A percentile compares a stretch with the other conserved stretches of the same genome.
Conservation (phyloP, 2,113 vertebrate genomes). For the Lipophrys pholis region DNA sequence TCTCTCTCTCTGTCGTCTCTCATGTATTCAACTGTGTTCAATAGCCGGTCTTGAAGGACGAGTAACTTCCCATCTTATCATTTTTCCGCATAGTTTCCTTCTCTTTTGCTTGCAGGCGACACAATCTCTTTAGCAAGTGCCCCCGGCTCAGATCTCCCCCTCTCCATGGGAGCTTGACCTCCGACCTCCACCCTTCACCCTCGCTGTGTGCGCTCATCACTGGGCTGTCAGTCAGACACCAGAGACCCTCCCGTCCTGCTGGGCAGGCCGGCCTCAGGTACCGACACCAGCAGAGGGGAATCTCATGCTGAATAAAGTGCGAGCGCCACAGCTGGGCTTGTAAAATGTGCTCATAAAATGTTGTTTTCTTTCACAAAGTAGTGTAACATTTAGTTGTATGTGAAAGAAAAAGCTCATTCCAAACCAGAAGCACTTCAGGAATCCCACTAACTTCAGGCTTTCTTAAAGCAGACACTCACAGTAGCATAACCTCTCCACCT, state of each 20-base stretch:
- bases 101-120: background rate
- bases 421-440: slow-evolving; percentile 12
- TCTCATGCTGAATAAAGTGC: background rate
- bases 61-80: background rate
- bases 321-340: background rate
- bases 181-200: slow-evolving; percentile 75
- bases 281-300: slow-evolving; percentile 42
- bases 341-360: too few species aligned
- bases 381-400: too few species aligned
- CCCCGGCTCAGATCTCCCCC: slow-evolving; percentile 27
- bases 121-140: slow-evolving; percentile 62
- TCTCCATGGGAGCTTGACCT: slow-evolving; percentile 67
- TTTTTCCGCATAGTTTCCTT: background rate
- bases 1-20: too few species aligned
- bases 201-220: slow-evolving; percentile 56
- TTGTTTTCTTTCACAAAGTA: too few species aligned
- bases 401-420: slow-evolving; percentile 2
- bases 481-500: slow-evolving; percentile 50
- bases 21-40: too few species aligned
- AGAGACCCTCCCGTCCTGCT: slow-evolving; percentile 57
- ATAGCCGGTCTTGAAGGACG: too few species aligned
- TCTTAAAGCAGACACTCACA: slow-evolving; percentile 41
- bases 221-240: slow-evolving; percentile 78
- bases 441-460: slow-evolving; percentile 24
- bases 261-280: slow-evolving; percentile 50